Percentiles rank a stretch among this genome's conserved stretches.
Evolutionary conservation across 2,888 invertebrate species (phyloP).

Genomic region (Zygaena filipendulae): DNA sequence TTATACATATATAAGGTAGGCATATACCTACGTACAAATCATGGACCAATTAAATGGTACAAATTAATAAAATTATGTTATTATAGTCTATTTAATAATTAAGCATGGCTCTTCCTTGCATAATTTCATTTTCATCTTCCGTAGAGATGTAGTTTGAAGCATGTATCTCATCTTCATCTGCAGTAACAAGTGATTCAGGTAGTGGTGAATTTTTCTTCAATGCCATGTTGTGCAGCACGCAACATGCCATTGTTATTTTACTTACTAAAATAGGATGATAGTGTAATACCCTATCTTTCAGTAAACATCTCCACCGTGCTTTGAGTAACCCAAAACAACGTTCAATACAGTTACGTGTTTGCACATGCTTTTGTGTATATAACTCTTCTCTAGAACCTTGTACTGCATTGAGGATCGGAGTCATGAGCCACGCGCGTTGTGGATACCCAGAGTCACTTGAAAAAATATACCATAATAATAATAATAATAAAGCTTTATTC

Average conservation of each 20-base stretch:
- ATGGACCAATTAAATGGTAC: too few species aligned
- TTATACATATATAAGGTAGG: too few species aligned
- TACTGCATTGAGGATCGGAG: conserved; percentile 17
- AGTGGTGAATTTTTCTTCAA: conserved; percentile 13
- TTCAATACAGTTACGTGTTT: conserved; percentile 17
- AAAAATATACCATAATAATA: conserved; percentile 2
- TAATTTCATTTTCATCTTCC: conserved; percentile 1
- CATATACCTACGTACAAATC: too few species aligned
- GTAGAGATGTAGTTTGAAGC: background rate
- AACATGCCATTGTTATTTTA: conserved; percentile 18
- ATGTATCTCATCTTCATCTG: background rate
- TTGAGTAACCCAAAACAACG: conserved; percentile 18
- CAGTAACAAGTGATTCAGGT: conserved; percentile 1
- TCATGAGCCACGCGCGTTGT: conserved; percentile 17
- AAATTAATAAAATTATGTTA: too few species aligned
- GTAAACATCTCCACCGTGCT: conserved; percentile 18
- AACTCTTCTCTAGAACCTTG: conserved; percentile 16
- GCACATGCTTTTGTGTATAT: conserved; percentile 15
- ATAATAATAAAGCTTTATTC: too few species aligned
- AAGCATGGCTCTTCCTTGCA: conserved; percentile 6
- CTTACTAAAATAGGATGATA: conserved; percentile 16
- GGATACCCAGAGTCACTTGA: conserved; percentile 20
- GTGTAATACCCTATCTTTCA: conserved; percentile 17
- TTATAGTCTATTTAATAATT: conserved; percentile 1
- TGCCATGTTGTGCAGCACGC: conserved; percentile 20